phyloP scores from a whole-genome alignment of 2,888 invertebrate species.

The Xestoiulus laeticollis region DNA sequence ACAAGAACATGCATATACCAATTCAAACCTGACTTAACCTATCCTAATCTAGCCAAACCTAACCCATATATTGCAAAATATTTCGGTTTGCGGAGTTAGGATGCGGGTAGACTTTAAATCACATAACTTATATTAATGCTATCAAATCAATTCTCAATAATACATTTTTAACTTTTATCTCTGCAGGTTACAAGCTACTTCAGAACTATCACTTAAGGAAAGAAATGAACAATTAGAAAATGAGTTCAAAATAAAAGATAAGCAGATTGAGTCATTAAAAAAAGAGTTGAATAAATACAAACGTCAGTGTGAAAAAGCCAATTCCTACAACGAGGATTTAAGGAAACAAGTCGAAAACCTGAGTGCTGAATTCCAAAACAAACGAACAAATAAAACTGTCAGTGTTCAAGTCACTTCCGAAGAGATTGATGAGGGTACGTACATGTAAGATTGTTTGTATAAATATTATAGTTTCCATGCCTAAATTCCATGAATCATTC shows the following conservation, averaged over 20 bases:
- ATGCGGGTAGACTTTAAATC: too few relatives aligned
- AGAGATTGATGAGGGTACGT: conserved; percentile 47
- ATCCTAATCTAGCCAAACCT: too few relatives aligned
- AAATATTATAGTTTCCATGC: not conserved
- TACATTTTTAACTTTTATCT: not conserved
- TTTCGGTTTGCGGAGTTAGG: too few relatives aligned
- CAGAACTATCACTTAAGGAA: not conserved
- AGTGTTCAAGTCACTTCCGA: not conserved
- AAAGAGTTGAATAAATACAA: conserved; percentile 38
- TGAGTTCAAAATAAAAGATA: not conserved
- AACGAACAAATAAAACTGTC: not conserved
- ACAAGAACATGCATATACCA: too few relatives aligned
- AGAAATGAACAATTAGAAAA: not conserved
- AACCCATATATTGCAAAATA: too few relatives aligned
- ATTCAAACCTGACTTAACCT: too few relatives aligned
- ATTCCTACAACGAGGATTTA: conserved; percentile 52
- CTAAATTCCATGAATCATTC: not conserved
- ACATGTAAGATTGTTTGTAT: not conserved
- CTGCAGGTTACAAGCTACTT: not conserved
- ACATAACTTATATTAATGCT: too few relatives aligned
- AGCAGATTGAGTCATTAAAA: conserved; percentile 32
- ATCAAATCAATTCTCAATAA: too few relatives aligned
- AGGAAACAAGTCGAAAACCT: conserved; percentile 50
- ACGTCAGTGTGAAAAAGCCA: conserved; percentile 48
- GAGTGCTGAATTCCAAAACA: conserved; percentile 7